These are phyloP conservation scores for Sus cebifrons DNA, from an alignment of 2,797 vertebrate species.

Conservation along the genomic window DNA sequence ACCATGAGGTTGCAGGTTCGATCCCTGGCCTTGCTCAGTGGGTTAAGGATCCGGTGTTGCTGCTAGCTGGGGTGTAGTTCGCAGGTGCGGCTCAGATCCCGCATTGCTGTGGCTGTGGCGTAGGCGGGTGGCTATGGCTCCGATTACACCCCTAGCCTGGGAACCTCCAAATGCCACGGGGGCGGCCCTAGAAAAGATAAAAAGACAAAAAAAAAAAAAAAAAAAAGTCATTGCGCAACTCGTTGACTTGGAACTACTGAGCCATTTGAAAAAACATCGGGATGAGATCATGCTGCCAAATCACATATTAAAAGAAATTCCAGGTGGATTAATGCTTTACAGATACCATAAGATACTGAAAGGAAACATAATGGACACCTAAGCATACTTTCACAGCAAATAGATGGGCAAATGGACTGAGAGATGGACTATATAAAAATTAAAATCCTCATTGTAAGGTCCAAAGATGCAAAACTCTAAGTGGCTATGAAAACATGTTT, in stretches of 20 bases:
- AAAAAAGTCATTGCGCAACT: background rate
- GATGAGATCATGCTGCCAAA: background rate
- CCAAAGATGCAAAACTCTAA: background rate
- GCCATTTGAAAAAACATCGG: background rate
- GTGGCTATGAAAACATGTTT: background rate
- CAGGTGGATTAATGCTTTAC: background rate
- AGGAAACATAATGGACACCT: background rate
- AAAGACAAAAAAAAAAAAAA: too few relatives aligned
- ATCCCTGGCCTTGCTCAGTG: too few relatives aligned
- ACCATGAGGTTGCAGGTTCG: too few relatives aligned
- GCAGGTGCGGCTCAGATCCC: too few relatives aligned
- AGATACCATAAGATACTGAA: background rate
- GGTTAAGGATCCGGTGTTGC: too few relatives aligned
- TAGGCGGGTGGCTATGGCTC: too few relatives aligned
- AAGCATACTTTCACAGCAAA: background rate
- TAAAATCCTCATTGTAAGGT: background rate
- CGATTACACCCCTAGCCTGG: too few relatives aligned
- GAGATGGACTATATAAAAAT: background rate
- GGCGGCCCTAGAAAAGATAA: too few relatives aligned
- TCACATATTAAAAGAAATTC: slow-evolving; percentile 16
- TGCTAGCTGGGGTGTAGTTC: too few relatives aligned
- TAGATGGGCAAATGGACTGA: background rate
- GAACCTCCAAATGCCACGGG: too few relatives aligned
- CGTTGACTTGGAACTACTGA: background rate
- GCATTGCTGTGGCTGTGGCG: too few relatives aligned